Evolutionary conservation across 2,797 vertebrate species (phyloP), one percentile per base, ranked within the genome.

Genomic region (Furcifer pardalis): DNA sequence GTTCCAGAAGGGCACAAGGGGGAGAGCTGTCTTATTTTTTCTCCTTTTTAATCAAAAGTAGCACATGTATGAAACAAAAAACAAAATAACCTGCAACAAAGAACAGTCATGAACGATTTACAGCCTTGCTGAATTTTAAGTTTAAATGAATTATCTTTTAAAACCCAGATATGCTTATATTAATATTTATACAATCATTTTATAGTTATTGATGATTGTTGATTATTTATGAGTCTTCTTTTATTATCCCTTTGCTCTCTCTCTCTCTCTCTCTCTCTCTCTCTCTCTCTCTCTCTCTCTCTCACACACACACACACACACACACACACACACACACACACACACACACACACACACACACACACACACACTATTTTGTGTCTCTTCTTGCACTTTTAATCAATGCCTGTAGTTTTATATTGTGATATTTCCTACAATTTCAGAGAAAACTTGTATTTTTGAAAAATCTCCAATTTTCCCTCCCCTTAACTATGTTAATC

Each of bases 121-220:
- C 92, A 90, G 89, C 89, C 84, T 87, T 86, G 82, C 85, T 94
- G 92, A 94, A 91, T 91, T 94, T 94, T 94, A 94, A 94, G 93
- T 94, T 91, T 91, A 89, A 93, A 92, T 94, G 93, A 91, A 93
- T 94, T 94, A 92, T 94, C 6, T 56, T 94, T 94, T 92, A 94
- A 93, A 94, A 93, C 91, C 86, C 92, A 94, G 92, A 95, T 93
- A 94, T 92, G 93, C 85, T 87, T 89, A 66, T 92, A 95, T 95
- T 94, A 95, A 95, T 95, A 95, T 94, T 93, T 93, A 94, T 81
- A 86, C 88, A 92, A 90, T 92, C 90, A 91, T 89, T 77, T 92
- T 90, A 91, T 83, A 85, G 87, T 91, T 92, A 77, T 79, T 93
- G 90, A 94, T 81, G 73, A 17, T 12, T n/a, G 17, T 56, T 81